Evolutionary conservation across 2,797 vertebrate species (phyloP), one percentile per base, ranked within the genome.

Genomic region (Rallus crepitans): DNA sequence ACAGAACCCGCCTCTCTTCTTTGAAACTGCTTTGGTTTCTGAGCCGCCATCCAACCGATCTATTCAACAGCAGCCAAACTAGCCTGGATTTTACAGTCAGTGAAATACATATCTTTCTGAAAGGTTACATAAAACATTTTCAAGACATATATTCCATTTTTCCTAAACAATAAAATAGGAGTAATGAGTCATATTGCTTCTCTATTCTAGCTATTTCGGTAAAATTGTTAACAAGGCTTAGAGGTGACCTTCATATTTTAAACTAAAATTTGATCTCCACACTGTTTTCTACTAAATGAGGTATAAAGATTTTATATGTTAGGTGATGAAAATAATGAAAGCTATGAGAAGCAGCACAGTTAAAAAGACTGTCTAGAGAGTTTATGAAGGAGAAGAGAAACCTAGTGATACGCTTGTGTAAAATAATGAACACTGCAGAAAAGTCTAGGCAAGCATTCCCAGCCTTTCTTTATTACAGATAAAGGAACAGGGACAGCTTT

Each of bases 261-360:
- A 89, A 71, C 17, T 1, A 53, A 83, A 93, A 83, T 93, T 78
- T 82, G 42, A 87, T 95, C 61, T 77, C 89, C 50, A 52, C 12
- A 31, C 0, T 4, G 18, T 68, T 82, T 81, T 72, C 75, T 60
- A 24, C 39, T 70, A 88, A 88, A 65, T 39, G 72, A 86, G 40
- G 52, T 89, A 84, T 82, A 48, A n/a, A 89, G 66, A 28, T 70
- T 50, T 75, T 75, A 31, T 39, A 39, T 77, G 64, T 84, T 77
- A 86, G 60, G 76, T 91, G 56, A 45, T 52, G 79, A 64, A 91
- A 94, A 90, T 95, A 87, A 89, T 90, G 90, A 92, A 89, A 91
- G 70, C 87, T 57, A 2, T 50, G 66, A 65, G 69, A 82, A 79
- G 40, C 47, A 66, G 60, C 24, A 50, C 31, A 31, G 60, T 55